Conservation (phyloP, 2,888 invertebrate species). For the Anticlea derivata region DNA sequence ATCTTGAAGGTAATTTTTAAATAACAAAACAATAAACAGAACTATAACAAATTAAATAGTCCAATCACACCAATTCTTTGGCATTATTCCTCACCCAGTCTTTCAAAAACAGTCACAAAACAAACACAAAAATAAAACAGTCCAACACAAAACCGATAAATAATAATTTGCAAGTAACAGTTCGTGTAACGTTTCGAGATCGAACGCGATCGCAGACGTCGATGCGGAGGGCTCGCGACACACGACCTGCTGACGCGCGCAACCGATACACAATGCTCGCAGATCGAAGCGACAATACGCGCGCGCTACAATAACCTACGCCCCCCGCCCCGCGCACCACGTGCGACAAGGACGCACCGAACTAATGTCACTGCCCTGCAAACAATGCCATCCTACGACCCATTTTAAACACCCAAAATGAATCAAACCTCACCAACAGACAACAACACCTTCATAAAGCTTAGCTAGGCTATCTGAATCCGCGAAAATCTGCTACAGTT, state of each 20-base stretch:
- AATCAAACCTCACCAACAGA: constrained; percentile 51
- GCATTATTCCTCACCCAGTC: constrained; percentile 62
- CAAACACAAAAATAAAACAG: constrained; percentile 52
- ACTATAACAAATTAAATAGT: constrained; percentile 62
- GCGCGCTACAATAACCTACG: constrained; percentile 81
- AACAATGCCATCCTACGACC: constrained; percentile 77
- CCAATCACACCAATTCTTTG: constrained; percentile 74
- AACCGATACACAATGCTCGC: constrained; percentile 79
- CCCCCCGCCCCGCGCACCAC: constrained; percentile 70
- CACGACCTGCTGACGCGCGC: constrained; percentile 68
- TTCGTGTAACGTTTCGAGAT: constrained; percentile 60
- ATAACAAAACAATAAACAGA: constrained; percentile 45
- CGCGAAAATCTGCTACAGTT: constrained; percentile 45
- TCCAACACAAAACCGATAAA: constrained; percentile 56
- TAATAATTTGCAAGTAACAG: constrained; percentile 52
- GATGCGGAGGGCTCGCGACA: constrained; percentile 52
- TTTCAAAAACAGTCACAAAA: constrained; percentile 42
- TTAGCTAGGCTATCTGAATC: constrained; percentile 18
- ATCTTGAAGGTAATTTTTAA: constrained; percentile 46
- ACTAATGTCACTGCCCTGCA: constrained; percentile 81
- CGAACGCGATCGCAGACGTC: constrained; percentile 50
- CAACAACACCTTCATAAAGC: constrained; percentile 19
- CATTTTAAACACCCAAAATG: constrained; percentile 47
- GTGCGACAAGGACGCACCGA: constrained; percentile 81
- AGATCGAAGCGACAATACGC: constrained; percentile 84